Evolutionary conservation across 2,888 invertebrate species (phyloP).

Genomic region (Apotomis turbidana): DNA sequence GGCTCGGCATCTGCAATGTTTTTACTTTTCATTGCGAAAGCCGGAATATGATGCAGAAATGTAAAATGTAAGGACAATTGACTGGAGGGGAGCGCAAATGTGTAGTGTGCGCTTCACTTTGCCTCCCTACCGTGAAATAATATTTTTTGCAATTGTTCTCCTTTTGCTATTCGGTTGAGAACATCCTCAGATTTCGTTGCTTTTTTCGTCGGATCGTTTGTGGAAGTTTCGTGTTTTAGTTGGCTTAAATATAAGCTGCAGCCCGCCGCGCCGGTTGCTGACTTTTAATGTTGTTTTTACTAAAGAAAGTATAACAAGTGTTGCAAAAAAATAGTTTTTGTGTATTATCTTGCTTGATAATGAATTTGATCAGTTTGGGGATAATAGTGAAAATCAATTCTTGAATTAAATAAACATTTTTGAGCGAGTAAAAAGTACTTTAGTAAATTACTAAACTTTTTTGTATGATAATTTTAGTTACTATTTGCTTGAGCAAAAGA

Average conservation of each 20-base stretch:
- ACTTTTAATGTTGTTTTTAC: slow-evolving; percentile 16
- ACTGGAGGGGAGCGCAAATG: slow-evolving; percentile 68
- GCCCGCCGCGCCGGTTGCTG: background rate
- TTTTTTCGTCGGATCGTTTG: slow-evolving; percentile 33
- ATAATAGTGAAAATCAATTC: no score
- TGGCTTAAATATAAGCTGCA: slow-evolving; percentile 3
- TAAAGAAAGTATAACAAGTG: background rate
- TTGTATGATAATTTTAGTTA: no score
- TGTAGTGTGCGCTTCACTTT: slow-evolving; percentile 63
- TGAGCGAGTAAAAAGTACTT: no score
- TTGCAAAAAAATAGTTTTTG: background rate
- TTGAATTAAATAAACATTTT: no score
- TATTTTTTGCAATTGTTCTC: slow-evolving; percentile 39
- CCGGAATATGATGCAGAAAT: slow-evolving; percentile 81
- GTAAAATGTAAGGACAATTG: slow-evolving; percentile 81
- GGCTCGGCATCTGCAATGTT: slow-evolving; percentile 65
- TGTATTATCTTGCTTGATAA: background rate
- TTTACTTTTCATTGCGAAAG: slow-evolving; percentile 78
- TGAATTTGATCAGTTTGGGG: no score
- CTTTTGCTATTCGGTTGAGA: slow-evolving; percentile 42
- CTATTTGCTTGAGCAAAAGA: no score
- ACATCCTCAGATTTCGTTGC: slow-evolving; percentile 37
- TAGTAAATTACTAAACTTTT: no score
- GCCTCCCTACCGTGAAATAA: slow-evolving; percentile 38
- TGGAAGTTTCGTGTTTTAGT: slow-evolving; percentile 15